Base-by-base conservation (phyloP, 2,113 vertebrate genomes). In the Etia nguti region DNA sequence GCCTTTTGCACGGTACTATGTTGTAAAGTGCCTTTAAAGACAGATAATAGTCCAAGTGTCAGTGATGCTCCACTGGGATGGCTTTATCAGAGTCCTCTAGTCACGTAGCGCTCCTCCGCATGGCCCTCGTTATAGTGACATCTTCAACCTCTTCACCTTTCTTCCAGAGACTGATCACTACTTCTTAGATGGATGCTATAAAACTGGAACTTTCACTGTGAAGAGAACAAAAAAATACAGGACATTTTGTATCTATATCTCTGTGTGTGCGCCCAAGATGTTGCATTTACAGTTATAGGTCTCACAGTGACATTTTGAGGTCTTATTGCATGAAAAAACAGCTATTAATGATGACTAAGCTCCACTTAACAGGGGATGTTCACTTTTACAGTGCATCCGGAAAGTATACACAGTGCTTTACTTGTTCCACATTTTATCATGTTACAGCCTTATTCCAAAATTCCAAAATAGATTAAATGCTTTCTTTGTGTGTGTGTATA, bases 141-240 rank as follows among this genome's bases (percentile, higher is more conserved):
- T 88, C 81, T 89, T 87, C 79, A 81, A 16, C 16, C 18, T 86
- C 83, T 79, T 77, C 70, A 77, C 43, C 10, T 77, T 77, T 88
- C 60, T 84, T 9, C 7, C 24, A 77, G 16, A 85, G 80, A 75
- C 79, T 82, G 80, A 65, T 88, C 84, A 56, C 68, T 62, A 70
- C 46, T 36, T 83, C 60, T 70, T 29, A 10, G 75, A 77, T 56
- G 68, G 85, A 91, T 94, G 95, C 95, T 96, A 96, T 95, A 94
- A 96, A 92, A 92, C 94, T 43, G 94, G 92, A 88, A 90, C 90
- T 34, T 81, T 73, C 68, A 85, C 95, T 96, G 90, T 62, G 46
- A 85, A 91, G 59, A 95, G 11, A 85, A 81, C 11, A 93, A 24
- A 68, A 54, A 38, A 83, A 24, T 54, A 8, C 80, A 22, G 59